These are phyloP conservation scores for Drosophila kanekoi DNA, from an alignment of 2,888 invertebrate species.

Conservation along the genomic window DNA sequence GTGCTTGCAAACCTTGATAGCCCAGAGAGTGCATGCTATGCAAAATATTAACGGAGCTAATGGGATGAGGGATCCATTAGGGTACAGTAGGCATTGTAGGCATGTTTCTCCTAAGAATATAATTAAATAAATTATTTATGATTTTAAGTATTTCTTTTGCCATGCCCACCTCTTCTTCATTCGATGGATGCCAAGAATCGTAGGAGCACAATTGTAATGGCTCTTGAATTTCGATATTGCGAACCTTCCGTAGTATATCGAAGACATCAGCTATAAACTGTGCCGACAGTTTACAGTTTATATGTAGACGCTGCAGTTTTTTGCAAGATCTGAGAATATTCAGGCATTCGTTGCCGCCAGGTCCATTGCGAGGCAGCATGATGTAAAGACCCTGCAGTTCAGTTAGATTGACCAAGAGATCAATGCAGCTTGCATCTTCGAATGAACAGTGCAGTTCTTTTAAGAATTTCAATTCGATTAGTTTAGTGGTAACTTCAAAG, in stretches of 20 bases:
- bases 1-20: constrained; percentile 8
- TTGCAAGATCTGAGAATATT: constrained; percentile 26
- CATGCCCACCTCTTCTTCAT: constrained; percentile 20
- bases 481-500: constrained; percentile 18
- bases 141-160: background rate
- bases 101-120: constrained; percentile 17
- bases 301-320: constrained; percentile 28
- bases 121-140: background rate
- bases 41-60: background rate
- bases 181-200: constrained; percentile 24
- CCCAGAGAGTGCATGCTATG: background rate
- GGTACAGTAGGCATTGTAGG: constrained; percentile 29
- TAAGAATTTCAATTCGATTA: constrained; percentile 15
- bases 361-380: constrained; percentile 13
- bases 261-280: constrained; percentile 22
- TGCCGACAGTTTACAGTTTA: constrained; percentile 22
- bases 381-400: constrained; percentile 39
- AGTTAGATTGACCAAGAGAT: constrained; percentile 27
- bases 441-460: constrained; percentile 31
- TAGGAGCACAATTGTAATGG: constrained; percentile 25
- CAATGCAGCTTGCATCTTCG: constrained; percentile 33
- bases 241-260: constrained; percentile 16
- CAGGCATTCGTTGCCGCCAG: constrained; percentile 32
- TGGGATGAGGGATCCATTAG: constrained; percentile 3
- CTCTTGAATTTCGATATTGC: constrained; percentile 27